These are phyloP conservation scores for Leptinotarsa rubiginosa DNA, from an alignment of 2,888 invertebrate genomes.

Conservation along the genomic window DNA sequence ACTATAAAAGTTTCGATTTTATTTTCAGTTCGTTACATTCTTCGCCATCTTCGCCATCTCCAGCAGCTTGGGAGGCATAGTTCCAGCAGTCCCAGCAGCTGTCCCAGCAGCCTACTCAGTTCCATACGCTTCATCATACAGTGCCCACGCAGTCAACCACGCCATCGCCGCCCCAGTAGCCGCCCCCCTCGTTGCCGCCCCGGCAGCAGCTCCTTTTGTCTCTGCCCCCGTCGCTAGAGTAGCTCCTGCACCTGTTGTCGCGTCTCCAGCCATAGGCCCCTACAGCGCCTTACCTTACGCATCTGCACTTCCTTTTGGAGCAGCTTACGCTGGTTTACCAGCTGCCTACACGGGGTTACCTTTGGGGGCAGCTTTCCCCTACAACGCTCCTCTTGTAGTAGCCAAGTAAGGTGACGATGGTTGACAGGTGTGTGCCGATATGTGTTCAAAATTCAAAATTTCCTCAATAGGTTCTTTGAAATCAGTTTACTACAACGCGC, in stretches of 20 bases:
- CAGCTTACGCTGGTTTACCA: constrained; percentile 17
- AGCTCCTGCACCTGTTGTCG: constrained; percentile 28
- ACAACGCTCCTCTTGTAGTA: constrained; percentile 6
- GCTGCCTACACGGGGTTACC: constrained; percentile 28
- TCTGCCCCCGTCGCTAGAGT: constrained; percentile 36
- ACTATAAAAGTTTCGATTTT: neutral
- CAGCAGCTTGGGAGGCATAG: constrained; percentile 58
- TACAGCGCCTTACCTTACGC: constrained; percentile 27
- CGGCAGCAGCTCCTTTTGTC: constrained; percentile 36
- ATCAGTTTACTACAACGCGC: neutral
- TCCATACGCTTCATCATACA: constrained; percentile 81
- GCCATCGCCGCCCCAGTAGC: constrained; percentile 77
- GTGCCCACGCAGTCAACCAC: constrained; percentile 80
- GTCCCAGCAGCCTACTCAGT: constrained; percentile 73
- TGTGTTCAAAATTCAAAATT: constrained; percentile 9
- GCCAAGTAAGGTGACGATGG: neutral
- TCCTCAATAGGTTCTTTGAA: neutral
- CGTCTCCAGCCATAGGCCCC: constrained; percentile 32
- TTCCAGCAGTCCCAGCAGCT: constrained; percentile 56
- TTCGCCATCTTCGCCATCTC: constrained; percentile 46
- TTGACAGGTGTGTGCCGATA: neutral
- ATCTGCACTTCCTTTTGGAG: neutral
- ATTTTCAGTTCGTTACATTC: constrained; percentile 49
- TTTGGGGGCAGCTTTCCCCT: constrained; percentile 30
- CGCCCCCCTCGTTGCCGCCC: constrained; percentile 41